Conservation (phyloP, 2,888 invertebrate species). For the Hirtodrosophila alboralis region DNA sequence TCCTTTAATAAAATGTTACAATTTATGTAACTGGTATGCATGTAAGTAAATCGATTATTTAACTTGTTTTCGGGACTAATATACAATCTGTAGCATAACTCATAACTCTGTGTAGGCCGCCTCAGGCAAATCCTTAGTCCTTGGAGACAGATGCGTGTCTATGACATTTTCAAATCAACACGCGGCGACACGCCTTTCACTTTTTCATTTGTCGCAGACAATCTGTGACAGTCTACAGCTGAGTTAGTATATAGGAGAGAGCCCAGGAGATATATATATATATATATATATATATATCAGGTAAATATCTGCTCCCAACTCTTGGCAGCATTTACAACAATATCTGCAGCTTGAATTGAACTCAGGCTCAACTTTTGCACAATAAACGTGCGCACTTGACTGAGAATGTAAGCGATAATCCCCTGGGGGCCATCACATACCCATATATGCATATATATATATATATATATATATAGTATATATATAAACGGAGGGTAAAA, state of each 20-base stretch:
- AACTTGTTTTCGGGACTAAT: slow-evolving; percentile 18
- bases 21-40: too few species aligned
- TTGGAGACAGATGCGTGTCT: slow-evolving; percentile 39
- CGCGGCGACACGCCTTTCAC: slow-evolving; percentile 60
- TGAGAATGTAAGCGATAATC: slow-evolving; percentile 75
- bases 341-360: slow-evolving; percentile 46
- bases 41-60: too few species aligned
- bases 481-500: slow-evolving; percentile 52
- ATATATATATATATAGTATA: too few species aligned
- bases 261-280: too few species aligned
- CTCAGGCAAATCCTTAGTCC: slow-evolving; percentile 10
- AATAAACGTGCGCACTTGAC: slow-evolving; percentile 73
- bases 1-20: too few species aligned
- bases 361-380: slow-evolving; percentile 56
- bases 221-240: background rate
- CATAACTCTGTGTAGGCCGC: slow-evolving; percentile 19
- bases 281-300: too few species aligned
- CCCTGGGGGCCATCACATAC: slow-evolving; percentile 55
- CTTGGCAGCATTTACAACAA: slow-evolving; percentile 24
- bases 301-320: background rate
- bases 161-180: slow-evolving; percentile 69
- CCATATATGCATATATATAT: too few species aligned
- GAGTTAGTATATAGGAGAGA: too few species aligned
- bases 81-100: slow-evolving; percentile 50
- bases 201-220: slow-evolving; percentile 34